Evolutionary conservation across 1,140 invertebrate species (phyloP).

Genomic region (Trichoplusia ni): DNA sequence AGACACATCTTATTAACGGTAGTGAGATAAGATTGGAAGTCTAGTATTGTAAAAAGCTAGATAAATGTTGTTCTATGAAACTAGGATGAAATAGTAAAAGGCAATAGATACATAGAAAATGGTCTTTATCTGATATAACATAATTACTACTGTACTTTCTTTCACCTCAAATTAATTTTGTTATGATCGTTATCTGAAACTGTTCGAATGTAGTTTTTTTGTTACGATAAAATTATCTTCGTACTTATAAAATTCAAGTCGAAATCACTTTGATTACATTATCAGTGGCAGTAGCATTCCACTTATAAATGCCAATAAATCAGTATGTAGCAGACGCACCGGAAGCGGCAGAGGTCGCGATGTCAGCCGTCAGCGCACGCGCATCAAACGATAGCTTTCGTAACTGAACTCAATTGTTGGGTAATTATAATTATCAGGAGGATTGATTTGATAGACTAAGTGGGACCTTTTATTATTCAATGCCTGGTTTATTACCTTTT

Average conservation of each 20-base stretch:
- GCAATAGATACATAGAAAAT: too few relatives aligned
- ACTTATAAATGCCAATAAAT: constrained; percentile 28
- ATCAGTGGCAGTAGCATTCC: constrained; percentile 15
- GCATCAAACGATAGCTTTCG: constrained; percentile 30
- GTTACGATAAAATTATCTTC: too few relatives aligned
- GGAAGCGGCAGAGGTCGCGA: constrained; percentile 37
- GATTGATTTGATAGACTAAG: not conserved
- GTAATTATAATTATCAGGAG: not conserved
- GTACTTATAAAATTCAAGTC: not conserved
- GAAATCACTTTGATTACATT: not conserved
- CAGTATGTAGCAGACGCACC: constrained; percentile 19
- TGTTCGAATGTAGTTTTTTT: too few relatives aligned
- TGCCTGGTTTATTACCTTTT: too few relatives aligned
- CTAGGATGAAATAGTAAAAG: too few relatives aligned
- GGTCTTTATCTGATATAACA: too few relatives aligned
- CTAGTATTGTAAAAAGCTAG: too few relatives aligned
- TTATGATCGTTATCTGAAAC: too few relatives aligned
- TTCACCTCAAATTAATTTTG: too few relatives aligned
- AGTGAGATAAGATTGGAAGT: not conserved
- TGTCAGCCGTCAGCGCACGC: constrained; percentile 36
- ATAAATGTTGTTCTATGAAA: not conserved
- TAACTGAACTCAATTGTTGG: constrained; percentile 22
- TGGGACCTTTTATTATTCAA: not conserved
- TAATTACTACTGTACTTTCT: too few relatives aligned
- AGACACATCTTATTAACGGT: not conserved